Conservation (phyloP, 2,888 invertebrate genomes). For the Hydriomena furcata region DNA sequence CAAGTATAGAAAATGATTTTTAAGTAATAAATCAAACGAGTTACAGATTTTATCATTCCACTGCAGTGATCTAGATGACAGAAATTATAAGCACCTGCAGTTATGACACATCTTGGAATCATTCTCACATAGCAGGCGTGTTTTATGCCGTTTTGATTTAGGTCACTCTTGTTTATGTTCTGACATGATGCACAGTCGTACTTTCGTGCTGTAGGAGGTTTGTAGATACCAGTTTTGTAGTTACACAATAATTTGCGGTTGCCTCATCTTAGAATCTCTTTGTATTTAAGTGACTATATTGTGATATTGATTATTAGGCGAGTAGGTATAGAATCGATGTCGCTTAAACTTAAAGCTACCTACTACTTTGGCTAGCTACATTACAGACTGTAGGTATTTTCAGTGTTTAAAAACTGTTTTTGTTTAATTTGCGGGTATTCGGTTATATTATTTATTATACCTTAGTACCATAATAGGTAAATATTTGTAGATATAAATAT, state of each 20-base stretch:
- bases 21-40: no score
- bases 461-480: no score
- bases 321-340: constrained; percentile 53
- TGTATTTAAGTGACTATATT: constrained; percentile 68
- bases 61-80: constrained; percentile 12
- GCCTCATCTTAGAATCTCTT: constrained; percentile 54
- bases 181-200: constrained; percentile 23
- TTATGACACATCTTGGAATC: constrained; percentile 11
- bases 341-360: constrained; percentile 41
- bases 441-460: not conserved
- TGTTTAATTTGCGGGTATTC: constrained; percentile 8
- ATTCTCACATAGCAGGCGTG: constrained; percentile 18
- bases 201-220: constrained; percentile 6
- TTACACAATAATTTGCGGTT: constrained; percentile 29
- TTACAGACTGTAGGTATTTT: constrained; percentile 1
- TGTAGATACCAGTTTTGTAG: constrained; percentile 20
- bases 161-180: constrained; percentile 15
- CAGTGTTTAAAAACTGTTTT: not conserved
- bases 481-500: not conserved
- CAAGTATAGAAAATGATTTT: no score
- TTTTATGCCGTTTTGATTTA: constrained; percentile 16
- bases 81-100: constrained; percentile 15
- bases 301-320: constrained; percentile 74
- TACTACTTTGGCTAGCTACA: not conserved
- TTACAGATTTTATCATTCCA: constrained; percentile 1